A percentile compares a stretch with the other conserved stretches of the same genome.
These are phyloP conservation scores for Lacanobia wlatinum DNA, from an alignment of 2,888 invertebrate species.

Conservation along the genomic window DNA sequence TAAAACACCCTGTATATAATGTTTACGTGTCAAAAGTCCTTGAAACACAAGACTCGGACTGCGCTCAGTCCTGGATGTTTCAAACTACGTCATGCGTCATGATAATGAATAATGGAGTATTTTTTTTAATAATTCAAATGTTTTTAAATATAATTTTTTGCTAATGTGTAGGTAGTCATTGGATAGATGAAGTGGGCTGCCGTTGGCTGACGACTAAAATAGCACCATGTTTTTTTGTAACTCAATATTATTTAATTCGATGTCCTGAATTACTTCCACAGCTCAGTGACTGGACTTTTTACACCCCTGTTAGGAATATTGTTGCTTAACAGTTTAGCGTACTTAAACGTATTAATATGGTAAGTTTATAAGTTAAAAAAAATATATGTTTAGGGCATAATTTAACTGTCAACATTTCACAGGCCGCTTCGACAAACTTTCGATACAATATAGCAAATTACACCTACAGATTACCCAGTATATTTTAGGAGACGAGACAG, in stretches of 20 bases:
- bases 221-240: background rate
- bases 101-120: too few relatives aligned
- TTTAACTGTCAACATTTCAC: background rate
- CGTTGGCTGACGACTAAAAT: too few relatives aligned
- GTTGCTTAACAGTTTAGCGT: background rate
- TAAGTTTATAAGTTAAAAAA: conserved; percentile 13
- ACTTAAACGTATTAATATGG: background rate
- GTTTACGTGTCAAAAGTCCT: too few relatives aligned
- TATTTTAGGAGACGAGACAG: background rate
- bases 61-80: too few relatives aligned
- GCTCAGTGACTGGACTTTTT: background rate
- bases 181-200: too few relatives aligned
- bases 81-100: too few relatives aligned
- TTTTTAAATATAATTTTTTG: too few relatives aligned
- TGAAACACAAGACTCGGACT: too few relatives aligned
- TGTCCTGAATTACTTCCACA: background rate
- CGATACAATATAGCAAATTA: background rate
- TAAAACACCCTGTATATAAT: too few relatives aligned
- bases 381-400: conserved; percentile 17
- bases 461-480: background rate
- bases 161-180: too few relatives aligned
- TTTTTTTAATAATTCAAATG: too few relatives aligned
- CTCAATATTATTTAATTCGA: background rate
- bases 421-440: background rate
- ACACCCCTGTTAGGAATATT: background rate